These are phyloP conservation scores for Trissoscelio sp. DNA, from an alignment of 2,888 invertebrate genomes.

Conservation along the genomic window DNA sequence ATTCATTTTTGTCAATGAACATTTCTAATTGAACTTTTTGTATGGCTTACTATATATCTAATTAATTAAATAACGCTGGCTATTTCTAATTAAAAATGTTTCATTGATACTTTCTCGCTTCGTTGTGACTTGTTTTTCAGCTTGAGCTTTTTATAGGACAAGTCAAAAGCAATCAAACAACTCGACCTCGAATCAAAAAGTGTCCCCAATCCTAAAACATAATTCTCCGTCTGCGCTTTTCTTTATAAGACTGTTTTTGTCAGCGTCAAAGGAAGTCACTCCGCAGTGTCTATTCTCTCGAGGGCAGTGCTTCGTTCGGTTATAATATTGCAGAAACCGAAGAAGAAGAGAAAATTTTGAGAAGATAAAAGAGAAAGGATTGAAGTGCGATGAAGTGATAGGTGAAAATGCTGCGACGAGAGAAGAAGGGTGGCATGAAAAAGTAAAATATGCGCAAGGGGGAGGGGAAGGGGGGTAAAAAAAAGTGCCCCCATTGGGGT, in stretches of 20 bases:
- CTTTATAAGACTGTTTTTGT: not conserved
- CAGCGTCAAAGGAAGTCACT: not conserved
- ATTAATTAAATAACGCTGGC: too few relatives aligned
- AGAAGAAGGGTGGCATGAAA: slow-evolving; percentile 25
- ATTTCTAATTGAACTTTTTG: too few relatives aligned
- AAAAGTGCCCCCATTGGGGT: slow-evolving; percentile 11
- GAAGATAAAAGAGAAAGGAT: slow-evolving; percentile 28
- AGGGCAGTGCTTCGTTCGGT: not conserved
- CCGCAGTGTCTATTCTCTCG: not conserved
- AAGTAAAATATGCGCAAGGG: slow-evolving; percentile 29
- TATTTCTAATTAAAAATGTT: too few relatives aligned
- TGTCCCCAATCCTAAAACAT: not conserved
- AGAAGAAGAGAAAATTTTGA: slow-evolving; percentile 3
- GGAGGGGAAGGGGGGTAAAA: slow-evolving; percentile 6
- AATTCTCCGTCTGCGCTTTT: slow-evolving; percentile 5
- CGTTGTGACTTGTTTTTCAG: too few relatives aligned
- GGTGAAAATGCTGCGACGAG: slow-evolving; percentile 36
- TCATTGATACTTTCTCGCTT: too few relatives aligned
- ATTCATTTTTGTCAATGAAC: too few relatives aligned
- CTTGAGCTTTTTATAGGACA: too few relatives aligned
- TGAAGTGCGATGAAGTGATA: slow-evolving; percentile 62
- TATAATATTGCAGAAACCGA: not conserved
- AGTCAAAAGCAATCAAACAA: slow-evolving; percentile 10
- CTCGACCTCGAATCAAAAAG: slow-evolving; percentile 7
- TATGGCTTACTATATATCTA: too few relatives aligned